Percentiles rank a stretch among this genome's conserved stretches.
These are phyloP conservation scores for Acheta domesticus DNA, from an alignment of 2,888 invertebrate genomes.

Conservation along the genomic window DNA sequence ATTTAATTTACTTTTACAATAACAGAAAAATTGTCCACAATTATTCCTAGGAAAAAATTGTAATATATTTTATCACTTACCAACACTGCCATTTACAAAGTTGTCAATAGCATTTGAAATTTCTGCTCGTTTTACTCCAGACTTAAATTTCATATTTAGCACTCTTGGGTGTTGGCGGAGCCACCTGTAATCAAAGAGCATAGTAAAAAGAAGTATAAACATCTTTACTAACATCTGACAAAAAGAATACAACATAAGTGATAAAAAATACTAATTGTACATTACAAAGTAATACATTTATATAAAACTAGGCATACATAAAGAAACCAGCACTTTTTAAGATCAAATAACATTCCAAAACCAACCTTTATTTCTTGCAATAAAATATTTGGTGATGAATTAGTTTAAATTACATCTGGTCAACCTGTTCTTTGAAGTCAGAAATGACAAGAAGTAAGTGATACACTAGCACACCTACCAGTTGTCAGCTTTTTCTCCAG, in stretches of 20 bases:
- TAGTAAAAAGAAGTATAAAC: not conserved
- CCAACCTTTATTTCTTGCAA: no score
- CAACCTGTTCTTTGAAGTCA: no score
- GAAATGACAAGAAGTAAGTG: not conserved
- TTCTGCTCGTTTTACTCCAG: constrained; percentile 83
- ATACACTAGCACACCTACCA: constrained; percentile 59
- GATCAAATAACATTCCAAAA: no score
- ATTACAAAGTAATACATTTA: not conserved
- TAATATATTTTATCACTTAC: constrained; percentile 47
- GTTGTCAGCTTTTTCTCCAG: constrained; percentile 94
- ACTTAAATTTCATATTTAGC: constrained; percentile 75
- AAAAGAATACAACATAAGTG: not conserved
- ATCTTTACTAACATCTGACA: not conserved
- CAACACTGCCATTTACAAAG: constrained; percentile 87
- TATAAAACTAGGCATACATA: no score
- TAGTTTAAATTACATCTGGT: no score
- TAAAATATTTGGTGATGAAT: no score
- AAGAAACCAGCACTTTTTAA: no score
- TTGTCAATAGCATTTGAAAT: constrained; percentile 94
- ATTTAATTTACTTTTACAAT: no score
- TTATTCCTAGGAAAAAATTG: no score
- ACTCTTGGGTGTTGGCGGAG: constrained; percentile 88
- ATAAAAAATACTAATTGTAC: not conserved
- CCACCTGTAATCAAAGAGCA: constrained; percentile 61
- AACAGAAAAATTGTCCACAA: no score